phyloP scores from a whole-genome alignment of 1,140 invertebrate species.

The Sycophaga agraensis region DNA sequence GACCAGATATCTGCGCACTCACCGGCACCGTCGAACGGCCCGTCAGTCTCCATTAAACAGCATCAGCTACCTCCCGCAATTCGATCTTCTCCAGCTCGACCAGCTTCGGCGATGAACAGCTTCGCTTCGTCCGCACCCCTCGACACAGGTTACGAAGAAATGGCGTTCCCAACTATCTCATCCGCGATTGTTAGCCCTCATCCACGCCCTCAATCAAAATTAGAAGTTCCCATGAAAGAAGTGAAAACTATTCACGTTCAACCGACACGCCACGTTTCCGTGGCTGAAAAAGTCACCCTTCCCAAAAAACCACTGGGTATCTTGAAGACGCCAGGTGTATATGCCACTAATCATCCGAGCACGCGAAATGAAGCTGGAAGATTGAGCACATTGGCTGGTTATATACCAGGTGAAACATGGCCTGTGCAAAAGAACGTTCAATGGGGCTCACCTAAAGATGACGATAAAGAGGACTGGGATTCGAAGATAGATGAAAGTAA shows the following conservation, averaged over 20 bases:
- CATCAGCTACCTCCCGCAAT: neutral
- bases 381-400: conserved; percentile 34
- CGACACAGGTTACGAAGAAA: conserved; percentile 50
- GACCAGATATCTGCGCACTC: conserved; percentile 30
- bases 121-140: conserved; percentile 22
- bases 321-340: conserved; percentile 40
- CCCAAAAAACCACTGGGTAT: conserved; percentile 46
- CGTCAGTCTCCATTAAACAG: neutral
- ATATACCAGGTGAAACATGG: conserved; percentile 38
- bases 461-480: conserved; percentile 45
- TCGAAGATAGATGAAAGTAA: conserved; percentile 52
- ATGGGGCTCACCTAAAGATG: conserved; percentile 41
- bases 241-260: neutral
- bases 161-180: conserved; percentile 31
- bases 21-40: conserved; percentile 13
- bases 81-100: conserved; percentile 5
- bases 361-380: conserved; percentile 30
- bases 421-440: conserved; percentile 45
- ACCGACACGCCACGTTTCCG: neutral
- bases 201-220: neutral
- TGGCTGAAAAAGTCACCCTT: conserved; percentile 3
- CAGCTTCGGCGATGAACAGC: conserved; percentile 10
- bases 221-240: conserved; percentile 1
- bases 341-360: conserved; percentile 30
- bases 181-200: neutral